Percentiles rank a stretch among this genome's conserved stretches.
These are phyloP conservation scores for Seira musarum DNA, from an alignment of 2,888 invertebrate species.

Conservation along the genomic window DNA sequence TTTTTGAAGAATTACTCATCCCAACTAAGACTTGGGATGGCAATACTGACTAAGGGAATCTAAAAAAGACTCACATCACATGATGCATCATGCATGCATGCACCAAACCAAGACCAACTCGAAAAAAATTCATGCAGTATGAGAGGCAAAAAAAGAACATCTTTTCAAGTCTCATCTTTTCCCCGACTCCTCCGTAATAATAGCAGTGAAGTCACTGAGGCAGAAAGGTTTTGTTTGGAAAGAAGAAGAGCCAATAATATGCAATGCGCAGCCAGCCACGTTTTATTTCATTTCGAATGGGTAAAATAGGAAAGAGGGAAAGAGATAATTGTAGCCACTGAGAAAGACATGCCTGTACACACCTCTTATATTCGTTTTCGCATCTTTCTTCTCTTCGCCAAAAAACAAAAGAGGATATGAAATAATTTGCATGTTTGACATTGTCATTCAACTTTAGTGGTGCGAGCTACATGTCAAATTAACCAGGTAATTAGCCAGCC, in stretches of 20 bases:
- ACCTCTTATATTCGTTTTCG: too few species aligned
- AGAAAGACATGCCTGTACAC: too few species aligned
- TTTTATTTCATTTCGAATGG: slow-evolving; percentile 39
- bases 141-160: neutral
- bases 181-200: slow-evolving; percentile 23
- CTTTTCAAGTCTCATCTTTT: neutral
- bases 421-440: too few species aligned
- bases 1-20: slow-evolving; percentile 11
- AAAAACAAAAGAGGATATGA: too few species aligned
- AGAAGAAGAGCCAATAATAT: slow-evolving; percentile 1
- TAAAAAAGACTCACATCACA: too few species aligned
- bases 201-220: slow-evolving; percentile 38
- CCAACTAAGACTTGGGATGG: too few species aligned
- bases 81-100: slow-evolving; percentile 42
- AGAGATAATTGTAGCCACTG: neutral
- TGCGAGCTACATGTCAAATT: too few species aligned
- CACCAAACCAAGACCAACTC: slow-evolving; percentile 6
- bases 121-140: too few species aligned
- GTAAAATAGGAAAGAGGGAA: slow-evolving; percentile 1
- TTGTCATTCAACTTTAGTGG: too few species aligned
- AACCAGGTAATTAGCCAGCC: too few species aligned
- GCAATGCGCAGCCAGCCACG: slow-evolving; percentile 34
- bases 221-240: slow-evolving; percentile 4
- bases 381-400: too few species aligned
- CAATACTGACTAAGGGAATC: too few species aligned